A percentile compares a stretch with the other conserved stretches of the same genome.
These are phyloP conservation scores for Helicolenus hilgendorfi DNA, from an alignment of 2,797 vertebrate species.

Conservation along the genomic window DNA sequence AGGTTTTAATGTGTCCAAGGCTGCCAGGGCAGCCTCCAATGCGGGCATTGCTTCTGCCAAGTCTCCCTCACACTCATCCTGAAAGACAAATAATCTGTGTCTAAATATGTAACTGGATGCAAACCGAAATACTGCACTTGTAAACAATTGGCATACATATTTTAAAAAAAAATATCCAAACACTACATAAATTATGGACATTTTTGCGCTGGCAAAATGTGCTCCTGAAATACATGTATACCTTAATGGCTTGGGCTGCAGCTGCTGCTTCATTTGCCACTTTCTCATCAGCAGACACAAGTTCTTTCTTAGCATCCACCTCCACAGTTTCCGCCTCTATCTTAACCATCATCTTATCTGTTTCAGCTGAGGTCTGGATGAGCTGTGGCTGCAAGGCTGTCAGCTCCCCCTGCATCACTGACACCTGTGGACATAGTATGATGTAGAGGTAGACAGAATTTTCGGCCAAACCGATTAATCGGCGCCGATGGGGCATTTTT, in stretches of 20 bases:
- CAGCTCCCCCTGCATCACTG: slow-evolving; percentile 95
- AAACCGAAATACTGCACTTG: not conserved
- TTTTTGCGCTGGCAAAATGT: not conserved
- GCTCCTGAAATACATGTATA: slow-evolving; percentile 55
- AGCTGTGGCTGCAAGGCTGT: slow-evolving; percentile 95
- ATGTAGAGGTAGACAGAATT: not conserved
- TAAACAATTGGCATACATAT: not conserved
- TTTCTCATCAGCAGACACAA: slow-evolving; percentile 95
- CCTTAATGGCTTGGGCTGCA: slow-evolving; percentile 94
- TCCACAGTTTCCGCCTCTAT: slow-evolving; percentile 93
- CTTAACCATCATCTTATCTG: slow-evolving; percentile 94
- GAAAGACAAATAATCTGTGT: slow-evolving; percentile 21
- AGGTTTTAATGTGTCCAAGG: slow-evolving; percentile 95
- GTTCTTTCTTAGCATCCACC: slow-evolving; percentile 94
- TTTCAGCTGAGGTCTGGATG: slow-evolving; percentile 94
- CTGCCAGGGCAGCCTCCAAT: slow-evolving; percentile 92
- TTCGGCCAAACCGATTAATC: too few relatives aligned
- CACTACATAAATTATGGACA: not conserved
- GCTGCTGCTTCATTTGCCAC: slow-evolving; percentile 95
- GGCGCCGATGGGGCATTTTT: not conserved
- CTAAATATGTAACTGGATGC: not conserved
- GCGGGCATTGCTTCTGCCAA: slow-evolving; percentile 96
- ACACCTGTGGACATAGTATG: slow-evolving; percentile 88
- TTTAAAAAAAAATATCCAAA: not conserved
- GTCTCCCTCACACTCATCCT: slow-evolving; percentile 97